Conservation (phyloP, 2,797 vertebrate genomes). For the Anolis apletophallus region DNA sequence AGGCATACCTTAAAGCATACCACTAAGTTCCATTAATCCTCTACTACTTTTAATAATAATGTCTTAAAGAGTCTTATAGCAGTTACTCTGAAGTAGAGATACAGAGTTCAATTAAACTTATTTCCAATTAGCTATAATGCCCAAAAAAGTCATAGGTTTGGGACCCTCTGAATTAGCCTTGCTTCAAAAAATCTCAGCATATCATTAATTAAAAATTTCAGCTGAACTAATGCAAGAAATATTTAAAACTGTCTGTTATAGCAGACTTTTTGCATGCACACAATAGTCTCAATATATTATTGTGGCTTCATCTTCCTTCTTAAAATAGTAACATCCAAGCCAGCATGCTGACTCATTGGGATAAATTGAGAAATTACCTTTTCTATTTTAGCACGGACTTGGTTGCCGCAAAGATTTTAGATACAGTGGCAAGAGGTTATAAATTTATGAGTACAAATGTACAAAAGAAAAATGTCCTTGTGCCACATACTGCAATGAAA, state of each 20-base stretch:
- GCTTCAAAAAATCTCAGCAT: accelerated
- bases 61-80: background rate
- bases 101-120: background rate
- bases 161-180: accelerated
- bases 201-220: background rate
- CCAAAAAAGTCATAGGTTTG: background rate
- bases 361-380: conserved; percentile 38
- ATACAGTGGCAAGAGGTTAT: conserved; percentile 44
- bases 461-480: background rate
- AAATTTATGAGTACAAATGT: conserved; percentile 35
- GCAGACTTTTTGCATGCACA: background rate
- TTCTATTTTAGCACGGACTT: conserved; percentile 20
- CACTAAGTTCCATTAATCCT: background rate
- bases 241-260: background rate
- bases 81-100: accelerated
- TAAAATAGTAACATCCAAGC: background rate
- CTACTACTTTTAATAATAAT: background rate
- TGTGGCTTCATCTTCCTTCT: conserved; percentile 26
- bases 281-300: background rate
- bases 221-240: background rate
- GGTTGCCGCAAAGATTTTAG: conserved; percentile 22
- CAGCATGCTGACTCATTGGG: background rate
- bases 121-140: background rate
- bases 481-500: background rate
- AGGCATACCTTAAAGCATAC: conserved; percentile 2